Conservation (phyloP, 1,140 invertebrate species). For the Trichonephila inaurata region DNA sequence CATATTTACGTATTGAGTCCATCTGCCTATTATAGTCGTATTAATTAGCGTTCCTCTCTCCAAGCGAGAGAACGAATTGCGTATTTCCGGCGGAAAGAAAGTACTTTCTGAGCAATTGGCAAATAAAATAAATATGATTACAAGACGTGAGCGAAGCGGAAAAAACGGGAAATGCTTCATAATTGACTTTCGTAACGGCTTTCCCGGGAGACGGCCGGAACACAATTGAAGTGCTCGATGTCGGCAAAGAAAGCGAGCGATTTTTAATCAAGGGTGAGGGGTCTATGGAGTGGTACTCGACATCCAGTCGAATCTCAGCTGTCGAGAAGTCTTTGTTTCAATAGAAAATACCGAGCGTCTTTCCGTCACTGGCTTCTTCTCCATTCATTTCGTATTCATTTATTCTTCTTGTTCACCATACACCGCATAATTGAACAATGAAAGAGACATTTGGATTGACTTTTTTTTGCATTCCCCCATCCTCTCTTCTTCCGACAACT, state of each 20-base stretch:
- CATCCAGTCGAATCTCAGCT: constrained; percentile 30
- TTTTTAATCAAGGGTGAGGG: constrained; percentile 71
- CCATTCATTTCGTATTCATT: constrained; percentile 67
- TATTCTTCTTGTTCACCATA: constrained; percentile 64
- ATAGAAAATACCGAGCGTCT: constrained; percentile 52
- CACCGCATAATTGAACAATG: constrained; percentile 75
- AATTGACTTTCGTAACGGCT: constrained; percentile 69
- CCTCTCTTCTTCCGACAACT: background rate
- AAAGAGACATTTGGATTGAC: constrained; percentile 50
- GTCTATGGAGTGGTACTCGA: constrained; percentile 53
- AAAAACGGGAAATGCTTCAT: constrained; percentile 33
- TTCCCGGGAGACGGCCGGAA: constrained; percentile 46
- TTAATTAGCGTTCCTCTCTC: constrained; percentile 34
- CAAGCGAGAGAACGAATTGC: background rate
- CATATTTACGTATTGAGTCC: background rate
- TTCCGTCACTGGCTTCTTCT: constrained; percentile 56
- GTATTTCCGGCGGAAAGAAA: constrained; percentile 21
- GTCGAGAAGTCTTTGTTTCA: constrained; percentile 64
- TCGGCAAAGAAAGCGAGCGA: constrained; percentile 62
- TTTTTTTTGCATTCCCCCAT: constrained; percentile 29
- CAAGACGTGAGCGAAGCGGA: background rate
- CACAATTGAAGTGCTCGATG: constrained; percentile 52
- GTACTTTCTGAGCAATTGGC: constrained; percentile 33
- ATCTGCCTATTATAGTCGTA: constrained; percentile 32
- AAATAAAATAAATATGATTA: constrained; percentile 56